phyloP scores from a whole-genome alignment of 2,797 vertebrate genomes.

The Perodicticus potto region DNA sequence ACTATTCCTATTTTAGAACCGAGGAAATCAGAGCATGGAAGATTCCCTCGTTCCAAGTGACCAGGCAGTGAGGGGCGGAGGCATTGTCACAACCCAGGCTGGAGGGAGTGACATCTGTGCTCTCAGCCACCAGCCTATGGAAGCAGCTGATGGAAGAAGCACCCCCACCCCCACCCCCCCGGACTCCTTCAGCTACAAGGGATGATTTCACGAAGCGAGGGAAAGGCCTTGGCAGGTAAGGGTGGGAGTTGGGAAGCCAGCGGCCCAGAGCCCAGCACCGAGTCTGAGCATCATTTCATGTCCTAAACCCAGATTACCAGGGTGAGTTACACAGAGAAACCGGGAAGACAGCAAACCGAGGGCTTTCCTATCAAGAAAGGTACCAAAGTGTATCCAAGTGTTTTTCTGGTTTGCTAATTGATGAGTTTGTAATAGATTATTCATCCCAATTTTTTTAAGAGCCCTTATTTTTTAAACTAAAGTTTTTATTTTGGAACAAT shows the following conservation, averaged over 20 bases:
- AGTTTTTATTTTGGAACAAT: neutral
- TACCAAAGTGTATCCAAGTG: too few species aligned
- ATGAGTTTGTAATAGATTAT: neutral
- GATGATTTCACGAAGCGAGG: fast-evolving
- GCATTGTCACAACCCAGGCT: fast-evolving
- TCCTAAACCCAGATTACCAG: too few species aligned
- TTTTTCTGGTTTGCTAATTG: neutral
- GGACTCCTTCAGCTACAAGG: too few species aligned
- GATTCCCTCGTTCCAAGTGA: fast-evolving
- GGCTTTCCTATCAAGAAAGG: neutral
- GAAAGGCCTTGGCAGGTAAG: neutral
- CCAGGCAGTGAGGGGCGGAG: fast-evolving
- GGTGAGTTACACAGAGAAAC: too few species aligned
- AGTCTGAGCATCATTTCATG: too few species aligned
- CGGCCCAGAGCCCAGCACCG: fast-evolving
- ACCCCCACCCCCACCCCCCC: neutral
- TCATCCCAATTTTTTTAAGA: neutral
- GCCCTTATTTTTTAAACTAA: neutral
- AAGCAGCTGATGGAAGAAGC: neutral
- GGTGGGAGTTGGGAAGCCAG: neutral
- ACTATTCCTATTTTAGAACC: neutral
- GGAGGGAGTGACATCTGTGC: fast-evolving
- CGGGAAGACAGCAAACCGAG: neutral
- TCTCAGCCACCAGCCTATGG: too few species aligned
- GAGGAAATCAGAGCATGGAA: fast-evolving